Evolutionary conservation across 30 jellyfish, hydroid and myxozoan species (phyloP), one percentile per base, ranked within the genome.

Genomic region (Mastigias papua): DNA sequence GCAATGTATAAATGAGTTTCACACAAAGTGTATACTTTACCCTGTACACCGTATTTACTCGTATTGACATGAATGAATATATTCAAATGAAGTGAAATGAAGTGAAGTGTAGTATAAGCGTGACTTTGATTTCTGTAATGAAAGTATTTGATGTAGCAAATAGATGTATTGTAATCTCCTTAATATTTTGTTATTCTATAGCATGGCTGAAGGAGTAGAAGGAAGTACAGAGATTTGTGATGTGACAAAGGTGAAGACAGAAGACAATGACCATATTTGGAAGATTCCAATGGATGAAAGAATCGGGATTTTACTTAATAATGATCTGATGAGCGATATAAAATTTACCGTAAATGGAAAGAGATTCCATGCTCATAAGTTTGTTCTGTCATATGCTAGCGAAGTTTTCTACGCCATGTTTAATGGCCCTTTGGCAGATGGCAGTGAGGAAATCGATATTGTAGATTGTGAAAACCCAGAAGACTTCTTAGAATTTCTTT

Each of bases 351-450:
- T 73, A 5, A 73, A 42, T 20, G 72, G 34, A 4, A 19, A 37
- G 63, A 37, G 1, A 49, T 19, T 73, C 71, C 30, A 26, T 5
- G 84, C 69, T 23, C 84, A 73, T 20, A 73, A 73, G 51, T 33
- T 73, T 7, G 69, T 37, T 27, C 29, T 73, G 68, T 62, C 84
- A 73, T 34, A 62, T 32, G 84, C 35, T 1, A 73, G 84, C 50
- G 26, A 62, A 16, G 84, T 73, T 10, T 73, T 73, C 23, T 1
- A 73, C 13, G 84, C 84, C 31, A 73, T 73, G 84, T 37, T 73
- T 22, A 17, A 73, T 73, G 84, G 84, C 48, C 84, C 84, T 4
- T 48, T 73, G 66, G 68, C 84, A 20, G 60, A 70, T 34, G 34
- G 6, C 23, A 37, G 34, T 0, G 49, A 21, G 42, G 76, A 65